Base-by-base conservation (phyloP, 2,888 invertebrate species). In the Aleiodes leptofemur region DNA sequence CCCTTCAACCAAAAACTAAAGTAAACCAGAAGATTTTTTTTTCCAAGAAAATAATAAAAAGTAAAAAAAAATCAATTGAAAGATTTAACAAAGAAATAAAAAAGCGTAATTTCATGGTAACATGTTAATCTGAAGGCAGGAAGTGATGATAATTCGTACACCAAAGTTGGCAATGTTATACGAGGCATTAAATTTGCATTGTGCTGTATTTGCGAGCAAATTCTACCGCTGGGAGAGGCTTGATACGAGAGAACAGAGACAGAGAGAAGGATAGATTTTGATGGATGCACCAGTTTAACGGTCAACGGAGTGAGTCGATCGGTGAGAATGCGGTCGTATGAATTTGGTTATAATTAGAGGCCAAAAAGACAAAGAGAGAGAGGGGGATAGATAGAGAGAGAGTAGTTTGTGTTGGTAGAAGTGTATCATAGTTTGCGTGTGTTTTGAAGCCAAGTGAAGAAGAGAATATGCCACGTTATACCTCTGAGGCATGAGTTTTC, bases 311-410 rank as follows among this genome's bases (percentile, higher is more conserved):
- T 68, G 66, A 75, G 76, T 74, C 74, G 77, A 78, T 77, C 69
- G 72, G 66, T 74, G 69, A 77, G 78, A 80, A 76, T 74, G 74
- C 75, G 77, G 77, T 66, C 72, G 76, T 78, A 82, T 79, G 80
- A 83, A 83, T 82, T 82, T 78, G 77, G 79, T 81, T 85, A 85
- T 84, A 84, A 85, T 85, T 85, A 85, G 83, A 81, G 77, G 57
- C 70, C 43, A 43, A 9, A 43, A 43, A 43, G 43, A 43, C 43
- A 43, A 43, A 43, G 43, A 43, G 43, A 43, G 43, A 43, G 43
- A 69, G 73, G 2, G 23, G 8, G 43, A 43, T 8, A 43, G 7
- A 43, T 4, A 43, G 43, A 43, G 43, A 43, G 43, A 43, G 76
- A 69, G 74, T 69, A 50, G 69, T 69, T 23, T 76, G 59, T 59